Evolutionary conservation across 2,797 vertebrate species (phyloP).

Genomic region (Botia almorhae): DNA sequence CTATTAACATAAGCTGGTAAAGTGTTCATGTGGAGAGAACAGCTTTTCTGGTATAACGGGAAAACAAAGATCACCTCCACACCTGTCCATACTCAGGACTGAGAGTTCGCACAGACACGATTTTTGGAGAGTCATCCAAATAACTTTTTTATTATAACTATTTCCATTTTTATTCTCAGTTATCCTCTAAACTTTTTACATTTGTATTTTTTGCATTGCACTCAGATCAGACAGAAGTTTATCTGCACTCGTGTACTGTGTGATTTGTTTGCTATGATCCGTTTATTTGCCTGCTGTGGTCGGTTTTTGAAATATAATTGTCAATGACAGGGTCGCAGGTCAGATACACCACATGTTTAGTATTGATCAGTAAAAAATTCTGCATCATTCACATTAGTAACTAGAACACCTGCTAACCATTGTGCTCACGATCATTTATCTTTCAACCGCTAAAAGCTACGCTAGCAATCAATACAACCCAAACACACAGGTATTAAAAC

Average conservation of each 20-base stretch:
- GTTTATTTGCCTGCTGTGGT: slow-evolving; percentile 32
- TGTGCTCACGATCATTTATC: slow-evolving; percentile 53
- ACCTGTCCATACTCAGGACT: slow-evolving; percentile 29
- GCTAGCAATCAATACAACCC: slow-evolving; percentile 53
- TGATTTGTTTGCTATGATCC: not conserved
- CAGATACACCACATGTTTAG: slow-evolving; percentile 47
- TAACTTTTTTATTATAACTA: not conserved
- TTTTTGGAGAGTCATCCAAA: slow-evolving; percentile 36
- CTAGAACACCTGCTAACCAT: slow-evolving; percentile 44
- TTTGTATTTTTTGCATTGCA: not conserved
- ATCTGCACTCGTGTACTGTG: not conserved
- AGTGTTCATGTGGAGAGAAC: slow-evolving; percentile 39
- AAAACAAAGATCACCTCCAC: slow-evolving; percentile 30
- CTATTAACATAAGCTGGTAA: slow-evolving; percentile 27
- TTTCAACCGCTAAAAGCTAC: slow-evolving; percentile 56
- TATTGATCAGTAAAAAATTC: slow-evolving; percentile 59
- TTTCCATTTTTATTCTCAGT: not conserved
- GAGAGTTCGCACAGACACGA: slow-evolving; percentile 20
- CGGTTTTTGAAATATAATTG: slow-evolving; percentile 45
- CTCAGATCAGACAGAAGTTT: not conserved
- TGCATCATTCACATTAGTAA: slow-evolving; percentile 59
- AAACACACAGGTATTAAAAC: slow-evolving; percentile 34
- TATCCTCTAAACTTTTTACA: not conserved
- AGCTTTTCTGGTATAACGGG: slow-evolving; percentile 44
- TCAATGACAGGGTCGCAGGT: slow-evolving; percentile 53